These are phyloP conservation scores for Drosophila eohydei DNA, from an alignment of 2,888 invertebrate genomes.

Conservation along the genomic window DNA sequence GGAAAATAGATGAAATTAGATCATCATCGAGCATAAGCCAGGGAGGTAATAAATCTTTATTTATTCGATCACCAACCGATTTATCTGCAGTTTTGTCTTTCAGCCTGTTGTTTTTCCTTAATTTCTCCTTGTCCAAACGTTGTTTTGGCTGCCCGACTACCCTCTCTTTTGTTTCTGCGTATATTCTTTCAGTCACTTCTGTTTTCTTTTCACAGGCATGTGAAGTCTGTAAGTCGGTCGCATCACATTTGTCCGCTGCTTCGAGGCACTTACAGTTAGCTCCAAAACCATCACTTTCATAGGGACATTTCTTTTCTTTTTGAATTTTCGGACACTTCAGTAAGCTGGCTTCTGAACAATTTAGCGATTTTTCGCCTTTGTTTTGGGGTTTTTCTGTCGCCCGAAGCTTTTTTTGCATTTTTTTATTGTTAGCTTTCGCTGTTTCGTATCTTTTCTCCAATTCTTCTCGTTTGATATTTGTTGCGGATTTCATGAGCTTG, in stretches of 20 bases:
- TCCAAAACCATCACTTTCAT: background rate
- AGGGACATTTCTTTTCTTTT: background rate
- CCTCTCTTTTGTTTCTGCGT: background rate
- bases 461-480: background rate
- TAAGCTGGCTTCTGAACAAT: background rate
- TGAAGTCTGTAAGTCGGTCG: background rate
- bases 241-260: background rate
- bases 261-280: background rate
- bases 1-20: slow-evolving; percentile 6
- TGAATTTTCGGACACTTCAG: background rate
- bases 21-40: slow-evolving; percentile 1
- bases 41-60: slow-evolving; percentile 12
- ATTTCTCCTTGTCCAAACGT: background rate
- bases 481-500: background rate
- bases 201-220: background rate
- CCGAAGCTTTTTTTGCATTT: background rate
- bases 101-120: background rate
- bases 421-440: background rate
- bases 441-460: too few species aligned
- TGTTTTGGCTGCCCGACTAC: background rate
- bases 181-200: background rate
- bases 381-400: background rate
- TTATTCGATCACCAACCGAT: slow-evolving; percentile 12
- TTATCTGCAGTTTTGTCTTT: slow-evolving; percentile 1
- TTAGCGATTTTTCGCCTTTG: background rate